Base-by-base conservation (phyloP, 2,888 invertebrate species). In the Synanthedon tipuliformis region DNA sequence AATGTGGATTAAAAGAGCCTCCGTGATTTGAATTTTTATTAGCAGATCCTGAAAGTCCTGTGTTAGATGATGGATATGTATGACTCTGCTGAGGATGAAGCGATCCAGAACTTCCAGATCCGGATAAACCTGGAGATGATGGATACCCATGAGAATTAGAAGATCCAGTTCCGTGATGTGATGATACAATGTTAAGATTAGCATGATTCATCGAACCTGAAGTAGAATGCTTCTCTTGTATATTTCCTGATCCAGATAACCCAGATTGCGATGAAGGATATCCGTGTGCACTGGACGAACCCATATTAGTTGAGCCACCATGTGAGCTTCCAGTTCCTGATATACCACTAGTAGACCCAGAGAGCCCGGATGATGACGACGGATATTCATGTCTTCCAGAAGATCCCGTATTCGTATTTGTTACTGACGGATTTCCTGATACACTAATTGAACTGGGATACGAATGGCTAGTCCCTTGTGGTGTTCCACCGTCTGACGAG, bases 61-160 rank as follows among this genome's bases (percentile, higher is more conserved):
- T 10, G 18, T 16, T 18, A 3, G 16, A 8, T 16, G 49, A 16
- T 18, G 49, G 49, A 16, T 49, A 49, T 12, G 49, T 49, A 18
- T 49, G 49, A 13, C 13, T 18, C 8, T 13, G 16, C 13, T 7
- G 49, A 10, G 13, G 2, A 3, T 18, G 2, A 49, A 18, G 1
- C 18, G 49, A 49, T 16, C 23, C 23, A 49, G 49, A 16, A 10
- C 23, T 16, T 49, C 58, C 58, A 23, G 57, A 60, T 50, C 60
- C 61, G 4, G 63, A 62, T 11, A 57, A 41, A 15, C 61, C 61
- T 11, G 58, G 50, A 4, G 54, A 51, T 15, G 56, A 40, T 23
- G 60, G 60, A 40, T 57, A 58, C 15, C 59, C 23, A 18, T 18
- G 62, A 34, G 60, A 59, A 40, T 50, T 52, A 13, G 51, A 61